phyloP scores from a whole-genome alignment of 1,140 invertebrate species.

The Drusus annulatus region DNA sequence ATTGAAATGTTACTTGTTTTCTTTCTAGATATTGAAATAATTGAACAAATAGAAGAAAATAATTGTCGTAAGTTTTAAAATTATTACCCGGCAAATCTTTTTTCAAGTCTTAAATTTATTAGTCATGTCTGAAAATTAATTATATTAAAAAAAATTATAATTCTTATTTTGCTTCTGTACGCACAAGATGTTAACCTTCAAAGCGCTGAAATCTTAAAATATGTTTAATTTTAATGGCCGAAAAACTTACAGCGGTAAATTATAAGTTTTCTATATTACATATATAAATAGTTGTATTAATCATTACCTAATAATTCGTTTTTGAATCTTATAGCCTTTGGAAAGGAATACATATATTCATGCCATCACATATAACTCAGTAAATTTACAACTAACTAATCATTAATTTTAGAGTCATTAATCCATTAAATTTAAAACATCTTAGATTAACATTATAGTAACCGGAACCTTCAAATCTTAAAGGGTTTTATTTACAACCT shows the following conservation, averaged over 20 bases:
- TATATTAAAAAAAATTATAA: too few relatives aligned
- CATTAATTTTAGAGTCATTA: constrained; percentile 1
- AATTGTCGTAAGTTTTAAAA: too few relatives aligned
- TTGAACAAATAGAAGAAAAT: too few relatives aligned
- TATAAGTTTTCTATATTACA: constrained; percentile 4
- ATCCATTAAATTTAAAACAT: neutral
- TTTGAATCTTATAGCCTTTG: neutral
- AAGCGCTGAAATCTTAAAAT: constrained; percentile 1
- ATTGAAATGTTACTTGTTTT: too few relatives aligned
- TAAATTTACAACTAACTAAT: neutral
- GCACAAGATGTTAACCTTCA: neutral
- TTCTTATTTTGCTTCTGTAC: neutral
- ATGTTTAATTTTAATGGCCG: constrained; percentile 16
- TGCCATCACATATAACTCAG: neutral
- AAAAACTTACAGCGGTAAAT: constrained; percentile 23
- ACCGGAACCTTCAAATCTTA: too few relatives aligned
- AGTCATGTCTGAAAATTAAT: too few relatives aligned
- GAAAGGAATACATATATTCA: neutral
- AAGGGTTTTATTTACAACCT: too few relatives aligned
- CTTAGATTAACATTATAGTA: too few relatives aligned
- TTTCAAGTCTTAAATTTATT: too few relatives aligned
- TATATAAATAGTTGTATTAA: constrained; percentile 12
- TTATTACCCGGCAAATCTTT: too few relatives aligned
- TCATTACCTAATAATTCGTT: constrained; percentile 15
- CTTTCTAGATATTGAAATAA: too few relatives aligned